phyloP scores from a whole-genome alignment of 2,888 invertebrate genomes.

The Lasioglossum leucozonium region DNA sequence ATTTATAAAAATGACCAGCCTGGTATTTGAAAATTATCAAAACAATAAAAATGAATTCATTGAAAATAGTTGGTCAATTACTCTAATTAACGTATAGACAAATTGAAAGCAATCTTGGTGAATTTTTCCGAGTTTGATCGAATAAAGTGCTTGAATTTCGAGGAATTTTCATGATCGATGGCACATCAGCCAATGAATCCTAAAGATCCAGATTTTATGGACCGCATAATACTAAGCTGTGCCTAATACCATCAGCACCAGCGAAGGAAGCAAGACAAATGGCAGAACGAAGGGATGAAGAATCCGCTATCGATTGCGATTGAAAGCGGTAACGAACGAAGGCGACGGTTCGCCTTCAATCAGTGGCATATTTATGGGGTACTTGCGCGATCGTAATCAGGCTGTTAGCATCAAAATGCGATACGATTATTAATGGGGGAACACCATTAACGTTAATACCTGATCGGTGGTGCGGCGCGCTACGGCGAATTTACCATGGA shows the following conservation, averaged over 20 bases:
- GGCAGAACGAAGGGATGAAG: not conserved
- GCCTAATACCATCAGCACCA: not conserved
- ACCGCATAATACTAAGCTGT: not conserved
- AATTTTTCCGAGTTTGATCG: not conserved
- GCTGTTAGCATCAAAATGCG: conserved; percentile 18
- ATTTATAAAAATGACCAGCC: too few species aligned
- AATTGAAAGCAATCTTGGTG: too few species aligned
- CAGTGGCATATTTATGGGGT: not conserved
- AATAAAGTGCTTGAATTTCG: not conserved
- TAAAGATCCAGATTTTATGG: not conserved
- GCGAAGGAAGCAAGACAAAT: not conserved
- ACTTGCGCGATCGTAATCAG: conserved; percentile 20
- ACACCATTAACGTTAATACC: conserved; percentile 47
- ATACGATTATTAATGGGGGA: conserved; percentile 37
- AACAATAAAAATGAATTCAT: not conserved
- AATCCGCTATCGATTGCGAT: not conserved
- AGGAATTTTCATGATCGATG: not conserved
- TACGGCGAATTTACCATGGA: conserved; percentile 21
- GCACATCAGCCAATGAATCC: not conserved
- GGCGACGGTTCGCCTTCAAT: not conserved
- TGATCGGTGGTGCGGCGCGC: not conserved
- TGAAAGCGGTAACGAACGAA: not conserved
- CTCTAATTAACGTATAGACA: too few species aligned
- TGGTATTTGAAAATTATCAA: not conserved
- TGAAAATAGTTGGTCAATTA: too few species aligned